A percentile compares a stretch with the other conserved stretches of the same genome.
Conservation (phyloP, 2,113 vertebrate genomes). For the Thunnus maccoyii region DNA sequence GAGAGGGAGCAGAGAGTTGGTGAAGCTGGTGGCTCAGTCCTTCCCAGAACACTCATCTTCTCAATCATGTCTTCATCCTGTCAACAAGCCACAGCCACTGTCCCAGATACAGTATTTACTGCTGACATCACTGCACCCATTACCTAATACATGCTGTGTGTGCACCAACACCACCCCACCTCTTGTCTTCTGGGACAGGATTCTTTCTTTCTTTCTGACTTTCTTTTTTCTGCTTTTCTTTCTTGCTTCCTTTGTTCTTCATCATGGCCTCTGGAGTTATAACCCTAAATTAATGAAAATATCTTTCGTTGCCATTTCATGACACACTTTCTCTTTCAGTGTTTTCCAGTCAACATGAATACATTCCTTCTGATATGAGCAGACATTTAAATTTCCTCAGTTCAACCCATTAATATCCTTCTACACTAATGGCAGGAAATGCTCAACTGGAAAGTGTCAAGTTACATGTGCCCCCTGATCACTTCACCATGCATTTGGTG, state of each 20-base stretch:
- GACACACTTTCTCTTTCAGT: neutral
- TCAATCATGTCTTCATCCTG: slow-evolving; percentile 57
- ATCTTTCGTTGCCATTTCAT: neutral
- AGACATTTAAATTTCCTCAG: neutral
- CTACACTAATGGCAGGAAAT: slow-evolving; percentile 5
- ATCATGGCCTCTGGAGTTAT: no score
- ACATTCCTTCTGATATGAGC: neutral
- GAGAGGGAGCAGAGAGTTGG: neutral
- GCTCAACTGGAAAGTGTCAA: neutral
- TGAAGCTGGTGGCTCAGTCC: slow-evolving; percentile 21
- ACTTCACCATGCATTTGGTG: slow-evolving; percentile 15
- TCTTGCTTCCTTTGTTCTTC: no score
- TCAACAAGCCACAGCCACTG: slow-evolving; percentile 35
- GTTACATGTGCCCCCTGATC: slow-evolving; percentile 5
- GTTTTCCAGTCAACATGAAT: no score
- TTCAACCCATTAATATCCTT: neutral
- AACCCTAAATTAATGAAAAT: no score
- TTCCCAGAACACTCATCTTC: slow-evolving; percentile 44
- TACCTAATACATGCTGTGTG: slow-evolving; percentile 13
- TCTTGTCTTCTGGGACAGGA: neutral
- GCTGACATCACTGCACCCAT: slow-evolving; percentile 39
- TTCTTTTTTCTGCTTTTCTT: slow-evolving; percentile 1
- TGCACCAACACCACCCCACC: neutral
- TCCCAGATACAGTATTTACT: slow-evolving; percentile 45
- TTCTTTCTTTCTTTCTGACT: slow-evolving; percentile 5